Evolutionary conservation across 2,113 vertebrate genomes (phyloP).

Genomic region (Plecotus auritus): DNA sequence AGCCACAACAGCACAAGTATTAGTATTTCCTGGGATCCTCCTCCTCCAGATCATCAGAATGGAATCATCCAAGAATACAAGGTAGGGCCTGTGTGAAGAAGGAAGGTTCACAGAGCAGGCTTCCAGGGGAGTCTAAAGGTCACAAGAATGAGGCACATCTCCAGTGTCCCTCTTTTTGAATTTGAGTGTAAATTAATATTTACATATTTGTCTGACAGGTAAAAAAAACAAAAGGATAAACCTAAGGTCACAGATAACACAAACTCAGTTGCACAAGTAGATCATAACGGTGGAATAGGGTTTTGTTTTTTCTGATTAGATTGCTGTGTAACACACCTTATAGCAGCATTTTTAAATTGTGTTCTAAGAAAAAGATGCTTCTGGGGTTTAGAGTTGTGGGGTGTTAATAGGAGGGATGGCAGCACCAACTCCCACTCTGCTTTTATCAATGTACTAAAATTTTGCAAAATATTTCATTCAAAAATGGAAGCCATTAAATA

Average conservation of each 20-base stretch:
- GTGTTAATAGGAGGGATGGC: accelerated
- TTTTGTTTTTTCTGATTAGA: neutral
- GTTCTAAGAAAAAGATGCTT: neutral
- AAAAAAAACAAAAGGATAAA: neutral
- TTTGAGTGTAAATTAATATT: neutral
- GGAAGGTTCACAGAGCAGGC: neutral
- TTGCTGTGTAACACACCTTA: neutral
- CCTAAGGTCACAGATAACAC: neutral
- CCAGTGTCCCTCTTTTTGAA: no score
- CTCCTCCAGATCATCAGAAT: conserved; percentile 95
- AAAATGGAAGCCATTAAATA: neutral
- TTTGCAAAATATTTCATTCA: neutral
- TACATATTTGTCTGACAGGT: neutral
- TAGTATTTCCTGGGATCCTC: conserved; percentile 98
- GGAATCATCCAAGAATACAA: conserved; percentile 99
- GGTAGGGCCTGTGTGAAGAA: conserved; percentile 74
- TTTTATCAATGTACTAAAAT: neutral
- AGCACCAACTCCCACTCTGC: accelerated
- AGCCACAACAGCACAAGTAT: conserved; percentile 98
- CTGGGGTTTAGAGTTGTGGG: accelerated
- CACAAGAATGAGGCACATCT: accelerated
- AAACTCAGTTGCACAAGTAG: neutral
- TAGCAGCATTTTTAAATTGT: neutral
- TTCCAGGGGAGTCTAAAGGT: neutral
- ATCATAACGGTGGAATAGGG: neutral